phyloP scores from a whole-genome alignment of 2,113 vertebrate genomes.

The Oriolus oriolus region DNA sequence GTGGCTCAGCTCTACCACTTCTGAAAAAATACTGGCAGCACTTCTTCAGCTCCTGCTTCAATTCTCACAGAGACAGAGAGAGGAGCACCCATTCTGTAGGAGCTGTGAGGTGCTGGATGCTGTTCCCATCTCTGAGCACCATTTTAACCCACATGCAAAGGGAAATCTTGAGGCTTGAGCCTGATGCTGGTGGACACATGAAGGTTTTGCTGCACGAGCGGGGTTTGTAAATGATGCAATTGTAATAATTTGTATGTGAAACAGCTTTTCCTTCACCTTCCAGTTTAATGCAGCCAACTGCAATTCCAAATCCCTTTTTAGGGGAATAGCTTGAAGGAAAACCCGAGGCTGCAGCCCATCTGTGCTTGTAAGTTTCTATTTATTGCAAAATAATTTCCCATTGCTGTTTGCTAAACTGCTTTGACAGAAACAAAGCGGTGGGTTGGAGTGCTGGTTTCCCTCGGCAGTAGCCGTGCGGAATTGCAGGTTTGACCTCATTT shows the following conservation, averaged over 20 bases:
- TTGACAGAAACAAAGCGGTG: conserved; percentile 42
- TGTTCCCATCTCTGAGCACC: background rate
- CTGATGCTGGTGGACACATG: rapidly evolving
- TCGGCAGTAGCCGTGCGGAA: background rate
- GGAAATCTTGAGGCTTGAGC: background rate
- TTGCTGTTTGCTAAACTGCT: conserved; percentile 45
- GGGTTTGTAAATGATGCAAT: background rate
- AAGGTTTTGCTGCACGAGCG: background rate
- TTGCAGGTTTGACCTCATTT: conserved; percentile 71
- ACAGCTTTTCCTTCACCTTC: background rate
- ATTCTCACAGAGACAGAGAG: rapidly evolving
- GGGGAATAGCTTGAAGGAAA: background rate
- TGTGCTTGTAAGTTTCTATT: conserved; percentile 6
- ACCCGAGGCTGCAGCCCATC: background rate
- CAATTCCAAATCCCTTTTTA: background rate
- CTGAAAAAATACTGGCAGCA: rapidly evolving
- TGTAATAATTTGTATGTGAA: background rate
- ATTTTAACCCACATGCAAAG: background rate
- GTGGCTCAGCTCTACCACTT: background rate
- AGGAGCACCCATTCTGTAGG: rapidly evolving
- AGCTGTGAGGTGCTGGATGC: background rate
- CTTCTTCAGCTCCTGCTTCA: background rate
- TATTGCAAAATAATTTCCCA: conserved; percentile 36
- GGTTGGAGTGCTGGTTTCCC: background rate
- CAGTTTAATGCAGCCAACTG: background rate